Percentiles rank a stretch among this genome's conserved stretches.
Conservation (phyloP, 1,140 invertebrate genomes). For the Brachystomella parvula region DNA sequence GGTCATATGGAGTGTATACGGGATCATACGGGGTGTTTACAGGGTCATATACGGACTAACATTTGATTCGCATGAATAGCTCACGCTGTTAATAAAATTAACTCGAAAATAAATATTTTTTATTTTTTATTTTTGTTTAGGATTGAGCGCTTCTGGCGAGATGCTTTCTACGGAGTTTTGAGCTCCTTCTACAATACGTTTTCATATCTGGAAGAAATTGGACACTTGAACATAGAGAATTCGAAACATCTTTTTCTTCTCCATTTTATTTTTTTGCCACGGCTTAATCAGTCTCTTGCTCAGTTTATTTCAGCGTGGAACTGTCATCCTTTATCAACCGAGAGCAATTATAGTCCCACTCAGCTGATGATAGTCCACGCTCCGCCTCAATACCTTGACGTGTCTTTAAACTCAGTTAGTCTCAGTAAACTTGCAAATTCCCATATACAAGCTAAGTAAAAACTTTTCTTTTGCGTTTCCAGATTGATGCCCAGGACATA, state of each 20-base stretch:
- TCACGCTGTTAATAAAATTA: too few relatives aligned
- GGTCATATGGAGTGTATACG: too few relatives aligned
- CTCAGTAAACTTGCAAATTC: too few relatives aligned
- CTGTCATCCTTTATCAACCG: constrained; percentile 12
- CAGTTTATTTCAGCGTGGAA: constrained; percentile 13
- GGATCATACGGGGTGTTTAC: too few relatives aligned
- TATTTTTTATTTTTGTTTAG: not conserved
- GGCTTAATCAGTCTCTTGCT: not conserved
- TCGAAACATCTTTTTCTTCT: not conserved
- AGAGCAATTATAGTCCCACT: constrained; percentile 1
- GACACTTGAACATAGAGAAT: not conserved
- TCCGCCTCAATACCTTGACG: not conserved
- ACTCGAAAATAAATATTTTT: too few relatives aligned
- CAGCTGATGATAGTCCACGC: constrained; percentile 15
- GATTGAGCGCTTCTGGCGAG: constrained; percentile 17
- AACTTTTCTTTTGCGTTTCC: not conserved
- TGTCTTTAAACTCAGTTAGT: not conserved
- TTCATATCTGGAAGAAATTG: not conserved
- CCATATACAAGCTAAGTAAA: too few relatives aligned
- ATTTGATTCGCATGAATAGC: too few relatives aligned
- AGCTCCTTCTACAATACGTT: constrained; percentile 9
- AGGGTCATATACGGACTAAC: too few relatives aligned
- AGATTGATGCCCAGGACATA: too few relatives aligned
- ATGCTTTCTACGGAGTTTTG: constrained; percentile 1
- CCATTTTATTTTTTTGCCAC: constrained; percentile 5